phyloP scores from a whole-genome alignment of 2,113 vertebrate genomes.

The Pongo abelii region DNA sequence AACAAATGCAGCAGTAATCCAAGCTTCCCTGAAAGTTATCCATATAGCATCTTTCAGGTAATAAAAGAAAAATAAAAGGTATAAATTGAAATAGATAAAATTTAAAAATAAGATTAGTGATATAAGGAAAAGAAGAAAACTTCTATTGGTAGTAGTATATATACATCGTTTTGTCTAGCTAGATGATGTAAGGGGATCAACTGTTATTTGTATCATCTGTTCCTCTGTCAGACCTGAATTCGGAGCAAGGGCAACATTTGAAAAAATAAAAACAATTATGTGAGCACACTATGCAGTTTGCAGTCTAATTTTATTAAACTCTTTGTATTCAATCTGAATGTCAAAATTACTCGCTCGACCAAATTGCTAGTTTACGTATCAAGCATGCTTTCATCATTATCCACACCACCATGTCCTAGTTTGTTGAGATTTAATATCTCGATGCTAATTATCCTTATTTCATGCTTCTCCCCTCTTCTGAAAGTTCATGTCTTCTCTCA shows the following conservation, averaged over 20 bases:
- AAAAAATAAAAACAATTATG: background rate
- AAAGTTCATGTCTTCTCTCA: background rate
- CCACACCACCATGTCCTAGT: background rate
- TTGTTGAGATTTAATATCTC: background rate
- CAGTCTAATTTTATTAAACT: background rate
- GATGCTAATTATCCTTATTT: background rate
- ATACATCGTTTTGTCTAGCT: background rate
- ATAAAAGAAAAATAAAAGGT: background rate
- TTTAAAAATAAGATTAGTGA: background rate
- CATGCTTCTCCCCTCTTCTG: background rate
- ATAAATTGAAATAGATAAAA: background rate
- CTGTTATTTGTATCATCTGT: background rate
- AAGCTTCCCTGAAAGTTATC: background rate
- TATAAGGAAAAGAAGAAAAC: background rate
- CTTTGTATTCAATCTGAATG: background rate
- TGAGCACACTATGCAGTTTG: background rate
- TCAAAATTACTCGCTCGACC: background rate
- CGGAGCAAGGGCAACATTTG: background rate
- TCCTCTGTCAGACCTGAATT: background rate
- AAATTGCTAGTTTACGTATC: background rate
- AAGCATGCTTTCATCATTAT: background rate
- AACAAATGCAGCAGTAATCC: background rate
- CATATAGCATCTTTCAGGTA: background rate
- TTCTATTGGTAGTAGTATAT: fast-evolving
- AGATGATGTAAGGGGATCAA: background rate